Evolutionary conservation across 2,888 invertebrate species (phyloP).

Genomic region (Eupelmus urozonus): DNA sequence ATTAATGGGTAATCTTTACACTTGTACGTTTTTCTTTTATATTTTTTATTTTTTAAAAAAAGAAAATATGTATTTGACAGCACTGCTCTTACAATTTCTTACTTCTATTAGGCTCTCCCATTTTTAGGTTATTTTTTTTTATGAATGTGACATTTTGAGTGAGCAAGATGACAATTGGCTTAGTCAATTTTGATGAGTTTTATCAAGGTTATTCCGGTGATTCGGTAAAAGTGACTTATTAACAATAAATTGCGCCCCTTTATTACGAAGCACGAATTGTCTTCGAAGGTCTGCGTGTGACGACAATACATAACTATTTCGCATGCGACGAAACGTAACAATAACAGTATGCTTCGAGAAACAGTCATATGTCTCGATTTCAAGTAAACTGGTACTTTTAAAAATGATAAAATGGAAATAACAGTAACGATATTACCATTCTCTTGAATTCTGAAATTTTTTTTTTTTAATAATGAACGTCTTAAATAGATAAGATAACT

Average conservation of each 20-base stretch:
- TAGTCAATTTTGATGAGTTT: constrained; percentile 50
- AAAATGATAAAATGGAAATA: constrained; percentile 58
- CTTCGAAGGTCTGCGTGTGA: constrained; percentile 43
- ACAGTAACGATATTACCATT: constrained; percentile 50
- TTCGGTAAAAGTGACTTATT: constrained; percentile 49
- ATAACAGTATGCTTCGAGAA: constrained; percentile 57
- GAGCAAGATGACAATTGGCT: constrained; percentile 54
- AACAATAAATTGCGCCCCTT: constrained; percentile 47
- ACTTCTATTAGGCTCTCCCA: constrained; percentile 53
- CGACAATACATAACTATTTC: constrained; percentile 52
- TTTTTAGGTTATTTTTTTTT: constrained; percentile 40
- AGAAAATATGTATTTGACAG: constrained; percentile 54
- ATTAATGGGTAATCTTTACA: constrained; percentile 51
- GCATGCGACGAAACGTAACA: constrained; percentile 57
- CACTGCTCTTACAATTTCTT: constrained; percentile 53
- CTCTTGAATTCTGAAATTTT: constrained; percentile 32
- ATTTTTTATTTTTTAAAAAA: constrained; percentile 47
- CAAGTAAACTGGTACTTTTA: constrained; percentile 47
- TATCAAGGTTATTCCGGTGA: constrained; percentile 43
- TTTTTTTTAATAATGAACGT: constrained; percentile 51
- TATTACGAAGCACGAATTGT: constrained; percentile 40
- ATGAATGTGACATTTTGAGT: constrained; percentile 51
- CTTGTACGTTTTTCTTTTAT: constrained; percentile 45
- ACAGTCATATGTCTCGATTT: constrained; percentile 54
- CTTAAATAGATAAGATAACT: constrained; percentile 57